Conservation (phyloP, 2,888 invertebrate genomes). For the Macaria liturata region DNA sequence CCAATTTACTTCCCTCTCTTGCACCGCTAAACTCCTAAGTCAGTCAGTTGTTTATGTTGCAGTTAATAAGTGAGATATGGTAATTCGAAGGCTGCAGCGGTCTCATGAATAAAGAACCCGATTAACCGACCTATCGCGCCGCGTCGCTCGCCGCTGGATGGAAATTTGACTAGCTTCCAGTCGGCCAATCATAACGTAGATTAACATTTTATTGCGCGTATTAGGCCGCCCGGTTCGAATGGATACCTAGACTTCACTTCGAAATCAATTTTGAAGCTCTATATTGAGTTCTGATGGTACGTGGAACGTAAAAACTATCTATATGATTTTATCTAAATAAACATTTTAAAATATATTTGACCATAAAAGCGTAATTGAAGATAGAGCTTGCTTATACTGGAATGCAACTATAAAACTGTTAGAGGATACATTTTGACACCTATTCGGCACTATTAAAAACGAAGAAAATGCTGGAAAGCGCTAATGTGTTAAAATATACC, state of each 20-base stretch:
- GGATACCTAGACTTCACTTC: constrained; percentile 10
- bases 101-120: constrained; percentile 38
- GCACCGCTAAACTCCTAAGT: constrained; percentile 10
- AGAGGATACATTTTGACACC: no score
- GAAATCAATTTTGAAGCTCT: not conserved
- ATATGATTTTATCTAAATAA: no score
- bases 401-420: no score
- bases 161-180: constrained; percentile 33
- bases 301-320: no score
- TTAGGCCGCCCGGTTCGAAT: constrained; percentile 15
- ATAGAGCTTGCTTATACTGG: no score
- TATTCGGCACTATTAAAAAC: no score
- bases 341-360: no score
- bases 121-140: constrained; percentile 34
- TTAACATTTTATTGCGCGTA: constrained; percentile 52
- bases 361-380: no score
- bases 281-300: no score
- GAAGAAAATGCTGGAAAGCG: no score
- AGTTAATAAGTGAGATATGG: constrained; percentile 45
- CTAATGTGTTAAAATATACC: no score
- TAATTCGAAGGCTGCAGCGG: constrained; percentile 47
- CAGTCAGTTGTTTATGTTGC: constrained; percentile 38
- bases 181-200: constrained; percentile 54
- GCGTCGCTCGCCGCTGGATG: not conserved
- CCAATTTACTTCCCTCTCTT: no score